Conservation (phyloP, 2,113 vertebrate genomes). For the Tringa solitaria region DNA sequence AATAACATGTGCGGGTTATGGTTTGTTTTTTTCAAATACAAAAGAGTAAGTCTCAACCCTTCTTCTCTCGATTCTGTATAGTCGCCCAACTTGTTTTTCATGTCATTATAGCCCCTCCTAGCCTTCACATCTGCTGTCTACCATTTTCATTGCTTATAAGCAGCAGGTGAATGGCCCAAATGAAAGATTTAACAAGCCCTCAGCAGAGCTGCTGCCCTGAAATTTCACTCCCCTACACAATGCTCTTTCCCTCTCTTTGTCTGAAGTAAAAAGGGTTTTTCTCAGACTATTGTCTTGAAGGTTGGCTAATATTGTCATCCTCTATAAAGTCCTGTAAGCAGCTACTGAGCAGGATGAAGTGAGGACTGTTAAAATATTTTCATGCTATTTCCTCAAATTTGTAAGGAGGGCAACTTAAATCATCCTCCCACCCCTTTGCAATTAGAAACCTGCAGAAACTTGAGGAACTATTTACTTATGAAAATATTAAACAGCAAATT, state of each 20-base stretch:
- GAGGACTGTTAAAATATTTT: conserved; percentile 39
- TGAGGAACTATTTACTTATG: neutral
- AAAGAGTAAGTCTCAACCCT: conserved; percentile 7
- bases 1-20: neutral
- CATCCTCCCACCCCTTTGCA: neutral
- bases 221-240: conserved; percentile 40
- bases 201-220: conserved; percentile 44
- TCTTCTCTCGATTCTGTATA: neutral
- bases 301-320: conserved; percentile 5
- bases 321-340: neutral
- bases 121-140: conserved; percentile 67
- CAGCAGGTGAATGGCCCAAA: conserved; percentile 68
- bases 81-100: conserved; percentile 53
- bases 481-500: neutral
- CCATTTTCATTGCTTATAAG: conserved; percentile 68
- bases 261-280: conserved; percentile 7
- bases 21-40: neutral
- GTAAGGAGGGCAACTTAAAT: neutral
- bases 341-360: neutral
- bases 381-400: neutral
- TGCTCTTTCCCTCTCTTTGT: conserved; percentile 35
- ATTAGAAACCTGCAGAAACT: neutral
- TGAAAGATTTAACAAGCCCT: conserved; percentile 72
- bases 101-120: conserved; percentile 70
- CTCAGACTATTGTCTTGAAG: neutral